These are phyloP conservation scores for Linyphia triangularis DNA, from an alignment of 2,888 invertebrate species.

Conservation along the genomic window DNA sequence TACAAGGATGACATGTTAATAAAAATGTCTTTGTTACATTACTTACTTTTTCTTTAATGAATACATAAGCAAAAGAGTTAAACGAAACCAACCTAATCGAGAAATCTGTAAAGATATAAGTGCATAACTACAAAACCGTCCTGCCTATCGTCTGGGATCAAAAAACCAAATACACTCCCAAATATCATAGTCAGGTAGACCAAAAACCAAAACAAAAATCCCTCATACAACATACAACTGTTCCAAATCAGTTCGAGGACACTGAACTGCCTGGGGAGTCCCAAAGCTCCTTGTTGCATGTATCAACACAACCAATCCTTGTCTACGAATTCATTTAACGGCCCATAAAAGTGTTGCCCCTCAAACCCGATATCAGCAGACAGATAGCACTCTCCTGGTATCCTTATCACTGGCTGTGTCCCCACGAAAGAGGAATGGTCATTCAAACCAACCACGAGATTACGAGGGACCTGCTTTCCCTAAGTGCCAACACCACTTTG, in stretches of 20 bases:
- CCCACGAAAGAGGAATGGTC: constrained; percentile 42
- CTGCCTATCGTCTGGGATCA: too few relatives aligned
- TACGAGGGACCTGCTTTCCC: constrained; percentile 49
- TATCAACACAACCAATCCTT: constrained; percentile 37
- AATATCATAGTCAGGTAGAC: too few relatives aligned
- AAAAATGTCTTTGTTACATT: too few relatives aligned
- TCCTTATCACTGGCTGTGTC: constrained; percentile 42
- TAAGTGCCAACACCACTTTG: constrained; percentile 74
- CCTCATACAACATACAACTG: not conserved
- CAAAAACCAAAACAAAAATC: too few relatives aligned
- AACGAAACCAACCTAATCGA: too few relatives aligned
- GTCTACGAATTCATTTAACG: constrained; percentile 62
- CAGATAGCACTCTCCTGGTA: constrained; percentile 25
- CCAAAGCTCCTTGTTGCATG: constrained; percentile 26
- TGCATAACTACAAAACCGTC: too few relatives aligned
- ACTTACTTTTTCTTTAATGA: too few relatives aligned
- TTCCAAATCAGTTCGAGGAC: not conserved
- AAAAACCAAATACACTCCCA: too few relatives aligned
- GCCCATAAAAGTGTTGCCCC: constrained; percentile 63
- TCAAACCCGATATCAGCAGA: not conserved
- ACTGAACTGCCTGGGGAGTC: constrained; percentile 38
- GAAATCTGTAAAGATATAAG: too few relatives aligned
- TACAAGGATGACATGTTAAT: too few relatives aligned
- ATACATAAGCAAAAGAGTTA: too few relatives aligned
- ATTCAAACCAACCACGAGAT: constrained; percentile 43